These are phyloP conservation scores for Eurystomus gularis DNA, from an alignment of 2,113 vertebrate species.

Conservation along the genomic window DNA sequence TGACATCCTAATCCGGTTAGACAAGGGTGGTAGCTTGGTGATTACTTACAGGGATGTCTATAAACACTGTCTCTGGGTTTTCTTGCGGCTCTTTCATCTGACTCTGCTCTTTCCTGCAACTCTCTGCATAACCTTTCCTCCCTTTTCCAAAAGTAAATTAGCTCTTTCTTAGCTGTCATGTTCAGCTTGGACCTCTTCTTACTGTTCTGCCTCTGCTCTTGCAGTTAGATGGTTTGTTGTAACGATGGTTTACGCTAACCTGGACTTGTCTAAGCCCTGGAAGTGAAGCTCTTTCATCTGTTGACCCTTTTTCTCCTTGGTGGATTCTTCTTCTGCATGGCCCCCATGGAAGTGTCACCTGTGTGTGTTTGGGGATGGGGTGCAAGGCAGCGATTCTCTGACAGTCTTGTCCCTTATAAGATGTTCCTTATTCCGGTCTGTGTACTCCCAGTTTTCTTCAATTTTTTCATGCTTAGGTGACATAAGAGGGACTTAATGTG, in stretches of 20 bases:
- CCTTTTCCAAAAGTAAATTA: constrained; percentile 12
- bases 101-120: constrained; percentile 19
- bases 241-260: not conserved
- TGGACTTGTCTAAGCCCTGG: not conserved
- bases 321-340: not conserved
- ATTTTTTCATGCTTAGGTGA: not conserved
- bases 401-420: not conserved
- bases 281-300: not conserved
- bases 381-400: not conserved
- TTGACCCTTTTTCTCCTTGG: not conserved
- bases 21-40: not conserved
- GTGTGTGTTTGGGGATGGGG: not conserved
- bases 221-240: constrained; percentile 20
- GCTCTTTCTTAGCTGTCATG: not conserved
- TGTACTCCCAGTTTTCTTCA: not conserved
- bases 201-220: not conserved
- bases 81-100: not conserved
- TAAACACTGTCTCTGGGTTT: constrained; percentile 14
- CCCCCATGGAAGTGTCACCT: not conserved
- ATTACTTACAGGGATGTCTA: constrained; percentile 5
- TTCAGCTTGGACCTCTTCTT: not conserved
- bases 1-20: not conserved
- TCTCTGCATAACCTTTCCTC: constrained; percentile 12
- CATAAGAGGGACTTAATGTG: not conserved
- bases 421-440: not conserved